A percentile compares a stretch with the other conserved stretches of the same genome.
These are phyloP conservation scores for Xenopus petersii DNA, from an alignment of 2,797 vertebrate genomes.

Conservation along the genomic window DNA sequence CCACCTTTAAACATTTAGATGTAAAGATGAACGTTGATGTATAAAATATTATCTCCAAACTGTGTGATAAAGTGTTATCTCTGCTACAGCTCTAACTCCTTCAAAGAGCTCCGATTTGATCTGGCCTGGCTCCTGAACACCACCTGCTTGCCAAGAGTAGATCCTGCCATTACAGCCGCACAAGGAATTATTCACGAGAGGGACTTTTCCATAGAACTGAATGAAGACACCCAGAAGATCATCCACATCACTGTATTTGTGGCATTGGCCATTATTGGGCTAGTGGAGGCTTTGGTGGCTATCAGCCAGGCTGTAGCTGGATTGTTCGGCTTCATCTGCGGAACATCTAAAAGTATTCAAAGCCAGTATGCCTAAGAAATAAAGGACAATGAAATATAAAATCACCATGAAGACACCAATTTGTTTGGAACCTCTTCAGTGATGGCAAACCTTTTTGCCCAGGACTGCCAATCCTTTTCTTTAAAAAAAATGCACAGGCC, in stretches of 20 bases:
- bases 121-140: slow-evolving; percentile 42
- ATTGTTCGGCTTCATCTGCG: slow-evolving; percentile 40
- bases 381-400: too few relatives aligned
- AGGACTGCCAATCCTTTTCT: too few relatives aligned
- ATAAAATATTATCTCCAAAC: neutral
- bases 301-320: slow-evolving; percentile 45
- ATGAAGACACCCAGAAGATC: slow-evolving; percentile 35
- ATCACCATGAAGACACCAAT: too few relatives aligned
- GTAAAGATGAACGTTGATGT: too few relatives aligned
- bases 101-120: slow-evolving; percentile 38
- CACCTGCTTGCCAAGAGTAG: neutral
- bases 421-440: too few relatives aligned
- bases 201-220: slow-evolving; percentile 2
- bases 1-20: too few relatives aligned
- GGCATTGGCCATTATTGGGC: slow-evolving; percentile 29
- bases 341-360: slow-evolving; percentile 29
- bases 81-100: slow-evolving; percentile 9
- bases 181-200: neutral
- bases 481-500: too few relatives aligned
- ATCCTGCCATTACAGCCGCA: neutral
- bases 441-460: too few relatives aligned
- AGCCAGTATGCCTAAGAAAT: neutral
- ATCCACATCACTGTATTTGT: slow-evolving; percentile 46
- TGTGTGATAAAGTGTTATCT: neutral
- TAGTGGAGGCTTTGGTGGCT: slow-evolving; percentile 35